Base-by-base conservation (phyloP, 2,113 vertebrate genomes). In the Dinomys branickii region DNA sequence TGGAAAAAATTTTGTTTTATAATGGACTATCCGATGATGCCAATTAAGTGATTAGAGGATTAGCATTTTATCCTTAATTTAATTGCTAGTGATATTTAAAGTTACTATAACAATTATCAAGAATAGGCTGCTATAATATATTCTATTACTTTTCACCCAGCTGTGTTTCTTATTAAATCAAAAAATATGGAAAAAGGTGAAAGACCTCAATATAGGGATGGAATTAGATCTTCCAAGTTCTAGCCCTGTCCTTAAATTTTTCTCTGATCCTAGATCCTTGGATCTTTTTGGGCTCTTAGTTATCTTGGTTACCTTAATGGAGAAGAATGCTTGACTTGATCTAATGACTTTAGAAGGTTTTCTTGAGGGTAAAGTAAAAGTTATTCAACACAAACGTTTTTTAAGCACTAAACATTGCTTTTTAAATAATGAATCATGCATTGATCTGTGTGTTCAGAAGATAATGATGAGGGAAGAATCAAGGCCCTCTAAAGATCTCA, bases 81-180 rank as follows among this genome's bases (percentile, higher is more conserved):
- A 47, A 84, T 93, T 73, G 85, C 52, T 78, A 67, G 5, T 47
- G 22, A 81, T 61, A 71, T 28, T 93, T 89, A 54, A 90, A 97
- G 69, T 44, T 71, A 90, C 50, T 94, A 85, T 52, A 61, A 1
- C 10, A 91, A 67, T 24, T 63, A n/a, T n/a, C 61, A 92, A 84
- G 56, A 89, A 75, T n/a, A 88, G 77, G 67, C 16, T 0, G 33
- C 86, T 77, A 12, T 88, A 28, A 58, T 80, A 5, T 54, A 38
- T 82, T 85, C 56, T 6, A 75, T 10, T 5, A 59, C n/a, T 82
- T 91, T 14, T 91, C 26, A 81, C 4, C 33, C 75, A 83, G 56
- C 2, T 88, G 1, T 67, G 20, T 80, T 88, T 89, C 56, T 83
- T 86, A 84, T 30, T 73, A 93, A 94, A 65, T 93, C 11, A 56